Base-by-base conservation (phyloP, 2,888 invertebrate genomes). In the Acanthococcus lagerstroemiae region DNA sequence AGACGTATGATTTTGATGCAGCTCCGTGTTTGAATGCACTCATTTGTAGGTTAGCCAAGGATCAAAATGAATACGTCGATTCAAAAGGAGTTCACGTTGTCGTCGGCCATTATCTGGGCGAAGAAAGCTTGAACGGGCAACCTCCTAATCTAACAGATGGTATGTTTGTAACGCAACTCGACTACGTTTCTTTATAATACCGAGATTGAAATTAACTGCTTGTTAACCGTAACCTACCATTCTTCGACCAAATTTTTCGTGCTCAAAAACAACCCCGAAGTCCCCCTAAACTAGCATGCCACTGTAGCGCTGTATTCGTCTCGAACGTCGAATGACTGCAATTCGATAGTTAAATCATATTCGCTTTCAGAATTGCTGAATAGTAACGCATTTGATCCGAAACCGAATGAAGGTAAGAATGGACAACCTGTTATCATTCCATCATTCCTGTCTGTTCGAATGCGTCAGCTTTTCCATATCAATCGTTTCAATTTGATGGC, bases 401-500 rank as follows among this genome's bases (percentile, higher is more conserved):
- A 84, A 61, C 79, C 82, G 9, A 82, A 83, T 4, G 89, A 88
- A 68, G 93, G 93, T 0, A 84, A 83, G 72, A 83, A 87, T 69
- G 93, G 93, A 0, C 80, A 84, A 66, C 89, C 92, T 0, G 92
- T 92, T 0, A 79, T 87, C 57, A 80, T 91, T 67, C 83, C 87
- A 12, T 83, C 85, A 5, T 83, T 84, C 72, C 88, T 92, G 72
- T 80, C 87, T 54, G 80, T 86, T 37, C 82, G 83, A 71, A 90
- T 90, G 80, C 84, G 86, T 73, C 86, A 88, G 69, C 80, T 90
- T 44, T 93, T 86, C 74, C 82, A 85, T 72, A 82, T 94, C 30
- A 92, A 94, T 75, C 84, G 88, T 37, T 94, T 92, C 75, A 94
- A 94, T 75, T 80, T 94, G 71, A 78, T 93, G 76, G 91, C 88